Evolutionary conservation across 2,113 vertebrate species (phyloP).

Genomic region (Grammomys surdaster): DNA sequence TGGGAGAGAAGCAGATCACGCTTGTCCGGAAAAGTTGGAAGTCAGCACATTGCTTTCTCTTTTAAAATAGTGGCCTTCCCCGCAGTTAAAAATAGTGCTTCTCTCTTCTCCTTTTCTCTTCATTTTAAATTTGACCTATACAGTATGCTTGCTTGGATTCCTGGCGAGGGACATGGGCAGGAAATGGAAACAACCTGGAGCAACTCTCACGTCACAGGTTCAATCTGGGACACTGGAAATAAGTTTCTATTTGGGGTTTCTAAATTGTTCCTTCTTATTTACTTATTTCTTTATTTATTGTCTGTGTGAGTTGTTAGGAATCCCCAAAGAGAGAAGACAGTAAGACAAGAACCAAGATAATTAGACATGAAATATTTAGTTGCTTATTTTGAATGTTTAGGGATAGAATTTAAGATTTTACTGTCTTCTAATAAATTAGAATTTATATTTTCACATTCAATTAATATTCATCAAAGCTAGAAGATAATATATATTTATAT

Average conservation of each 20-base stretch:
- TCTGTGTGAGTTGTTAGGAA: background rate
- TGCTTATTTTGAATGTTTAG: conserved; percentile 46
- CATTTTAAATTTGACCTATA: conserved; percentile 41
- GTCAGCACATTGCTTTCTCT: conserved; percentile 70
- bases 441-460: background rate
- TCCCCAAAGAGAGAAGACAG: background rate
- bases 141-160: background rate
- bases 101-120: conserved; percentile 72
- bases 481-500: background rate
- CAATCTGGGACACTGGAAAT: background rate
- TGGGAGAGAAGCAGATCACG: fast-evolving
- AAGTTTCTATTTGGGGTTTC: background rate
- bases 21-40: background rate
- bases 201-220: background rate
- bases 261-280: background rate
- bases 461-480: background rate
- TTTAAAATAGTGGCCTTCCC: conserved; percentile 63
- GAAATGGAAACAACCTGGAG: conserved; percentile 8
- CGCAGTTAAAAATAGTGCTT: conserved; percentile 70
- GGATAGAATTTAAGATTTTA: background rate
- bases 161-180: background rate
- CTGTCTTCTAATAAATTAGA: background rate
- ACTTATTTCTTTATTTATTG: background rate
- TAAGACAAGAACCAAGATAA: background rate
- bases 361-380: background rate